Base-by-base conservation (phyloP, 2,113 vertebrate genomes). In the Accipiter virgatus region DNA sequence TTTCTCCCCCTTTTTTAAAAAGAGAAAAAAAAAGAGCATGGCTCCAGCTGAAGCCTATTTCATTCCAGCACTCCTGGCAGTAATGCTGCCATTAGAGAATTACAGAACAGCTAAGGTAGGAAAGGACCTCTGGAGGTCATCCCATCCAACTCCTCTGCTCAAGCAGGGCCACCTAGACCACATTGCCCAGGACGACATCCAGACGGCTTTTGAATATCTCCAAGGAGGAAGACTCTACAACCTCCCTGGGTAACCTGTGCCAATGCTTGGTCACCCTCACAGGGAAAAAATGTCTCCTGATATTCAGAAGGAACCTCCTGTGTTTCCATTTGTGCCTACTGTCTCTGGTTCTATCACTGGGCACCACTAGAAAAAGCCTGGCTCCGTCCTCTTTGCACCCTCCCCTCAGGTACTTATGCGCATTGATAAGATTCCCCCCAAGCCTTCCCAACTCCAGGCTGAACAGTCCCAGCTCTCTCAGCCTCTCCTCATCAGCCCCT, bases 161-260 rank as follows among this genome's bases (percentile, higher is more conserved):
- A 73, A 15, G 29, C 34, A 25, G 34, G 23, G 29, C 16, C 21
- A 58, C 19, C 36, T 2, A 55, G 19, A 75, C 11, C 32, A 70
- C 26, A 16, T 0, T n/a, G 36, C 20, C 50, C 53, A 68, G 67
- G 58, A 40, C 29, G 3, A 11, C 0, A 4, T 22, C 38, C 43
- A 42, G 36, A 6, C 1, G 1, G 22, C 15, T 63, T 86, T 0
- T 45, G 17, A 31, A 0, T 3, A 43, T 16, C 59, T 73, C n/a
- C 40, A 72, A 43, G 32, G 21, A 56, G 9, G 11, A 16, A 36
- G 21, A 73, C 11, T 55, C 20, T 16, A 70, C 15, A 20, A 8
- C 1, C 3, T 75, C 58, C 10, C 32, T 48, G 13, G 11, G 42
- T 13, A 67, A 31, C 7, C 6, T 59, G 31, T 17, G 18, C 38